These are phyloP conservation scores for Mactra quadrangularis DNA, from an alignment of 1,140 invertebrate species.

Conservation along the genomic window DNA sequence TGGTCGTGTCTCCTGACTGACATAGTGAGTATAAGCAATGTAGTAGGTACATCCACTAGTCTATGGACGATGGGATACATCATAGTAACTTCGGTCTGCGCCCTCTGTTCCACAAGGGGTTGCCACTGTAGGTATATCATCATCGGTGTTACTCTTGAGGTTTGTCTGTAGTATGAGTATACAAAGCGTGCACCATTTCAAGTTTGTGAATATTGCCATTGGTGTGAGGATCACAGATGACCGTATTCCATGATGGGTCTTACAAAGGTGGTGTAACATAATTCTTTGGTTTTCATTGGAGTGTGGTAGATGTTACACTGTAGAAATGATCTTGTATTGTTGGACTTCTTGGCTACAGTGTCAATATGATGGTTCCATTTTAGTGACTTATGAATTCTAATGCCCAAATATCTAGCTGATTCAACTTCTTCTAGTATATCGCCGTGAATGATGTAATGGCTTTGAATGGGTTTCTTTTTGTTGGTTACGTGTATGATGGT, in stretches of 20 bases:
- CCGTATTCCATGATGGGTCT: not conserved
- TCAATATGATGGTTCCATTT: slow-evolving; percentile 48
- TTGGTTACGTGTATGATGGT: slow-evolving; percentile 51
- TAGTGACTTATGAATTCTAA: slow-evolving; percentile 43
- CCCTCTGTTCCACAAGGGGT: slow-evolving; percentile 10
- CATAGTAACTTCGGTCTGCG: slow-evolving; percentile 19
- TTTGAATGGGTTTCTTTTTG: slow-evolving; percentile 23
- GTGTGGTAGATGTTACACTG: slow-evolving; percentile 12
- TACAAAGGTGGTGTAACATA: slow-evolving; percentile 8
- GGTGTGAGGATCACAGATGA: too few relatives aligned
- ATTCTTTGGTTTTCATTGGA: slow-evolving; percentile 23
- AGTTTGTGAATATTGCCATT: too few relatives aligned
- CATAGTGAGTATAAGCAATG: not conserved
- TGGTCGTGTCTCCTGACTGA: too few relatives aligned
- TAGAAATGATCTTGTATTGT: slow-evolving; percentile 27
- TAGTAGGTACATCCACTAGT: slow-evolving; percentile 26
- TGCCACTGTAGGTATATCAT: too few relatives aligned
- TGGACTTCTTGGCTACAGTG: slow-evolving; percentile 42
- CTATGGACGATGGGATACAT: slow-evolving; percentile 3
- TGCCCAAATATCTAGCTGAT: slow-evolving; percentile 49
- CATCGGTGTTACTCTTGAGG: too few relatives aligned
- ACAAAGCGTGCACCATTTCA: too few relatives aligned
- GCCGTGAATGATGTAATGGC: slow-evolving; percentile 49
- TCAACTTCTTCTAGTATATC: slow-evolving; percentile 44
- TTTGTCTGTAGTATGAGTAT: too few relatives aligned